Conservation (phyloP, 2,888 invertebrate species). For the Ochlodes sylvanus region DNA sequence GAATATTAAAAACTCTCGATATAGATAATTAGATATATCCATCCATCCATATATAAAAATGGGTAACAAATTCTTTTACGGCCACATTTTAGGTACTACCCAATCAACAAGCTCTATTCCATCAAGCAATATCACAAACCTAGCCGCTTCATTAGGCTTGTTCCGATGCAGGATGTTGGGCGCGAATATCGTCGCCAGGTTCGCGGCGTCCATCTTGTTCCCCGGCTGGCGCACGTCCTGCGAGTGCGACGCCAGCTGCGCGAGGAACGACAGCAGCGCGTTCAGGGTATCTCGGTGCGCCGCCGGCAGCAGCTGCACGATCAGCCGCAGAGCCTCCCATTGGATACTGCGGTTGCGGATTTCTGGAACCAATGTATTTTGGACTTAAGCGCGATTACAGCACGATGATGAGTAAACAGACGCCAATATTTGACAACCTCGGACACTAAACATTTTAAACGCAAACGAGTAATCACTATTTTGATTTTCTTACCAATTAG, state of each 20-base stretch:
- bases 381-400: too few relatives aligned
- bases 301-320: conserved; percentile 93
- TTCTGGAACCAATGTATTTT: conserved; percentile 78
- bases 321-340: conserved; percentile 92
- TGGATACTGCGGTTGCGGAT: conserved; percentile 93
- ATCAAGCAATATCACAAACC: conserved; percentile 50
- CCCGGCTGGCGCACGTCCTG: conserved; percentile 89
- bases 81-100: too few relatives aligned
- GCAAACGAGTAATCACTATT: too few relatives aligned
- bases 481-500: too few relatives aligned
- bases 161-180: conserved; percentile 95
- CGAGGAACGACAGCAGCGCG: conserved; percentile 92
- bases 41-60: too few relatives aligned
- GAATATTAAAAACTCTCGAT: too few relatives aligned
- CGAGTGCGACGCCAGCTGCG: conserved; percentile 90
- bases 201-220: conserved; percentile 97
- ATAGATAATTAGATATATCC: too few relatives aligned
- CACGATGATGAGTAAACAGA: too few relatives aligned
- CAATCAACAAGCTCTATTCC: too few relatives aligned
- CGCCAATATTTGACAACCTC: too few relatives aligned
- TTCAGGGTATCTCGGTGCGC: conserved; percentile 96
- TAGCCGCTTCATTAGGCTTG: conserved; percentile 85
- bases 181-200: conserved; percentile 96
- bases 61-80: too few relatives aligned
- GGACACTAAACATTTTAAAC: too few relatives aligned